phyloP scores from a whole-genome alignment of 1,140 invertebrate genomes.

The Papilio machaon region DNA sequence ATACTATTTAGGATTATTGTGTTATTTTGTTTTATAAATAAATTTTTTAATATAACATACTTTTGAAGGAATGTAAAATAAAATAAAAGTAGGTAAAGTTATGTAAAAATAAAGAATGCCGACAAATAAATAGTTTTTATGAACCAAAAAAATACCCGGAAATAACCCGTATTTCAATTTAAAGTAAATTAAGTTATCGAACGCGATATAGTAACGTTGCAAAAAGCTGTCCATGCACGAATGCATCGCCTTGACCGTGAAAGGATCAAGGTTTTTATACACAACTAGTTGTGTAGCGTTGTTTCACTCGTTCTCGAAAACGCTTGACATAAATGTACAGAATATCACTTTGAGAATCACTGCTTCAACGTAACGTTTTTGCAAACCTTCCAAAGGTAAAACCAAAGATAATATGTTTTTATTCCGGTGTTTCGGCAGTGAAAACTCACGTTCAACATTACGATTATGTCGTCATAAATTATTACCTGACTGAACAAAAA shows the following conservation, averaged over 20 bases:
- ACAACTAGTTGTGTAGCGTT: neutral
- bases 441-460: no score
- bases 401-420: no score
- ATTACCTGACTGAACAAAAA: no score
- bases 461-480: no score
- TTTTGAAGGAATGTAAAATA: neutral
- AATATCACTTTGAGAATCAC: no score
- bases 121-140: neutral
- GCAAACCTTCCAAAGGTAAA: no score
- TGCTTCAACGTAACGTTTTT: no score
- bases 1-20: no score
- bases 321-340: no score
- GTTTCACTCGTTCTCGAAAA: neutral
- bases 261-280: neutral
- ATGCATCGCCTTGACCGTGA: neutral
- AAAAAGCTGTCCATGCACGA: neutral
- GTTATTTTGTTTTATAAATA: no score
- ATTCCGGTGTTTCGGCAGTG: no score
- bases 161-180: neutral
- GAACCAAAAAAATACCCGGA: neutral
- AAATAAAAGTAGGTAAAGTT: neutral
- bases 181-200: slow-evolving; percentile 1
- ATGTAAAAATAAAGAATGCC: neutral
- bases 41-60: neutral
- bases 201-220: neutral